Evolutionary conservation across 2,797 vertebrate species (phyloP), one percentile per base, ranked within the genome.

Genomic region (Pipistrellus nathusii): DNA sequence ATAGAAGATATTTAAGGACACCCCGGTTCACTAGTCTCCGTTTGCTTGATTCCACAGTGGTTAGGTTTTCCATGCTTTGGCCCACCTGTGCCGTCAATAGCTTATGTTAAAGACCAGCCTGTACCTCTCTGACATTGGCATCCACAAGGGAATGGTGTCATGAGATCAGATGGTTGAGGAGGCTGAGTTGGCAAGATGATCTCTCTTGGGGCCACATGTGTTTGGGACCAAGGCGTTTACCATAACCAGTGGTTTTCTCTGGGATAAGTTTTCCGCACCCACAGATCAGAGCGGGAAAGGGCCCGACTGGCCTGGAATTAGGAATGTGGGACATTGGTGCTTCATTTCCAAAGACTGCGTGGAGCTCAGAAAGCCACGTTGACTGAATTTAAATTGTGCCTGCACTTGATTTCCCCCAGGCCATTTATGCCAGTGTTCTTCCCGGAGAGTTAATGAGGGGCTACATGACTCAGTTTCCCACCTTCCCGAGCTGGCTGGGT

Each of bases 381-480:
- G 38, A 27, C 8, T 23, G 8, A 46, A 41, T 92, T 76, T 94
- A 71, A 85, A 69, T 62, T 68, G 59, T 87, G 18, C 55, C 21
- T 35, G 5, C 25, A 21, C 17, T 85, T 81, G 59, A 27, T 84
- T 53, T 75, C 81, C 86, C 97, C 93, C 94, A 99, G 99, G 99
- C 99, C 53, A 98, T 99, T 97, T 99, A 99, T 94, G 99, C 99
- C 66, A 99, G 99, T 1, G 99, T 99, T 97, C 97, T 99, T 84
- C 99, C 99, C 0, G 99, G 99, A 4, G 99, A 99, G 97, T 98
- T 99, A 96, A 99, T 99, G 99, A 98, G 98, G 85, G 99, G 99
- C n/a, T 98, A 99, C 97, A 99, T 99, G 99, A 98, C 97, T 88
- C 99, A 99, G 95, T 99, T 99, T 96, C 99, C 99, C 1, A 97